Evolutionary conservation across 1,140 invertebrate genomes (phyloP).

Genomic region (Dendrolimus kikuchii): DNA sequence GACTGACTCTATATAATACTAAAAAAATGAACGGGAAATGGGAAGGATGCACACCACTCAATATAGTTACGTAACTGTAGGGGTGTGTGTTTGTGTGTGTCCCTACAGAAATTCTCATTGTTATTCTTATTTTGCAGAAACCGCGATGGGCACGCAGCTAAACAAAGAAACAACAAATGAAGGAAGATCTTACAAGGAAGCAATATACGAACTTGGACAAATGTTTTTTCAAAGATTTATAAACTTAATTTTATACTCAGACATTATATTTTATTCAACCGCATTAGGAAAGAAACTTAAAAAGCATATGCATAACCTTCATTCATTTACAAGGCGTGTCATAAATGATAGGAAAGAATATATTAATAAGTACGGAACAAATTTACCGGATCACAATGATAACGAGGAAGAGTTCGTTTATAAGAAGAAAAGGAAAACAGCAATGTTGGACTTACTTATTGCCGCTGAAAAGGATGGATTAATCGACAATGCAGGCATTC

Average conservation of each 20-base stretch:
- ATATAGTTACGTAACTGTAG: too few species aligned
- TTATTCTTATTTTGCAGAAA: slow-evolving; percentile 34
- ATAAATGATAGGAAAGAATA: slow-evolving; percentile 34
- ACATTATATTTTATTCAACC: slow-evolving; percentile 34
- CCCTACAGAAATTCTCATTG: background rate
- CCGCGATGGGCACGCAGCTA: slow-evolving; percentile 64
- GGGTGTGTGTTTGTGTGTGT: too few species aligned
- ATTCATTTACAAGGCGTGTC: slow-evolving; percentile 36
- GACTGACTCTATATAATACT: too few species aligned
- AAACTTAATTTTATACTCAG: slow-evolving; percentile 37
- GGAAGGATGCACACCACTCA: too few species aligned
- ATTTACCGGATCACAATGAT: slow-evolving; percentile 9
- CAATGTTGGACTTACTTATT: slow-evolving; percentile 87
- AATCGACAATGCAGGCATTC: slow-evolving; percentile 73
- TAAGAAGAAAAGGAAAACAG: slow-evolving; percentile 74
- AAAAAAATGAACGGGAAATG: too few species aligned
- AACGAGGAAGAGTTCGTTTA: slow-evolving; percentile 17
- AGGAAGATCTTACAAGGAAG: slow-evolving; percentile 44
- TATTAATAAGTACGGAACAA: slow-evolving; percentile 15
- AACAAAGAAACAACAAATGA: slow-evolving; percentile 32
- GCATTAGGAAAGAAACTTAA: slow-evolving; percentile 19
- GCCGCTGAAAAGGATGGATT: slow-evolving; percentile 68
- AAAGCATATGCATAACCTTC: slow-evolving; percentile 27
- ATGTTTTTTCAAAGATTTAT: slow-evolving; percentile 43
- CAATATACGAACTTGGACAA: slow-evolving; percentile 47